Evolutionary conservation across 2,888 invertebrate genomes (phyloP).

Genomic region (Apamea crenata): DNA sequence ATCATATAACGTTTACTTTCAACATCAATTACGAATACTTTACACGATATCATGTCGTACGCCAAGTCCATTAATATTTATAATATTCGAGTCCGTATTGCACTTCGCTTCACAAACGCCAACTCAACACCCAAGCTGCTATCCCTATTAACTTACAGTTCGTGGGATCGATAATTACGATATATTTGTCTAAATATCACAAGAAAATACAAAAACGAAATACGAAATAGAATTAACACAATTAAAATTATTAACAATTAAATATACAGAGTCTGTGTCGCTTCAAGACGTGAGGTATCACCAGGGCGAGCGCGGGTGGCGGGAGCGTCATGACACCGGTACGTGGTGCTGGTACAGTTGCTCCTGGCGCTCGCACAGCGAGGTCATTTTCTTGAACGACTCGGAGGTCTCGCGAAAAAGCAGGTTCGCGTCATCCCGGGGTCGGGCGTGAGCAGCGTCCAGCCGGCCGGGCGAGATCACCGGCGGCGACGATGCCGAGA

Average conservation of each 20-base stretch:
- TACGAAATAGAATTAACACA: slow-evolving; percentile 89
- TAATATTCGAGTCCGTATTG: slow-evolving; percentile 88
- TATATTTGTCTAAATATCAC: slow-evolving; percentile 90
- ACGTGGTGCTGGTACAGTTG: slow-evolving; percentile 90
- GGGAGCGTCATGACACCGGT: slow-evolving; percentile 88
- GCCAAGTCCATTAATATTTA: slow-evolving; percentile 86
- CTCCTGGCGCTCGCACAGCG: slow-evolving; percentile 89
- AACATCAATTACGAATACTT: slow-evolving; percentile 90
- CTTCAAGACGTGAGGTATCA: slow-evolving; percentile 81
- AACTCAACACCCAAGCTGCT: slow-evolving; percentile 84
- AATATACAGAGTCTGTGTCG: slow-evolving; percentile 86
- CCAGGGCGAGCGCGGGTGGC: slow-evolving; percentile 83
- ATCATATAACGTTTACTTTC: slow-evolving; percentile 90
- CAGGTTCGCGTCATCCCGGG: slow-evolving; percentile 86
- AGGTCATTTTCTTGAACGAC: slow-evolving; percentile 89
- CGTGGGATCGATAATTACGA: slow-evolving; percentile 88
- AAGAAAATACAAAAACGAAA: slow-evolving; percentile 90
- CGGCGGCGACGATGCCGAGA: slow-evolving; percentile 88
- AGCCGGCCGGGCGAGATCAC: slow-evolving; percentile 87
- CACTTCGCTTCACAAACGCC: slow-evolving; percentile 86
- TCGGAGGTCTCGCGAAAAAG: slow-evolving; percentile 90
- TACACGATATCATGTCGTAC: slow-evolving; percentile 87
- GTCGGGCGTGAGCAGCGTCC: slow-evolving; percentile 85
- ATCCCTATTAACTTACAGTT: slow-evolving; percentile 89
- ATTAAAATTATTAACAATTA: slow-evolving; percentile 90